Base-by-base conservation (phyloP, 2,113 vertebrate species). In the Orthonyx spaldingii region DNA sequence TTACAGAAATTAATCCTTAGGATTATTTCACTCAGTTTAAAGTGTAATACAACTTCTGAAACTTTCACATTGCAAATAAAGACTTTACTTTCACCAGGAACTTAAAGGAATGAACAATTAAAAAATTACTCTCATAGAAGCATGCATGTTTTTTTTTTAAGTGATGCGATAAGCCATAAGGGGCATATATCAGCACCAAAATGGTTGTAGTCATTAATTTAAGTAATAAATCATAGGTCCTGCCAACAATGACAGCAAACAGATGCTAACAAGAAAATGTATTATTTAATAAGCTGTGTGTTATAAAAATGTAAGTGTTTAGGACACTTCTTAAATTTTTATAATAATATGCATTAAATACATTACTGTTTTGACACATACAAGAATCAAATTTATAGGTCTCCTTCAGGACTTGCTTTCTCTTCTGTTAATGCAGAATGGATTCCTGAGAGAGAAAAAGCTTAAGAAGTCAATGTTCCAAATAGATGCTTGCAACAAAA, bases 241-340 rank as follows among this genome's bases (percentile, higher is more conserved):
- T 98, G 97, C 95, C 97, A 98, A 97, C 96, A 97, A 96, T 96
- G 97, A 98, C 96, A 97, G 97, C 96, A 98, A 98, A 98, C 98
- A 98, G 98, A 98, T 97, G 98, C 97, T 98, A 98, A 98, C 97
- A 98, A 97, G 97, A 97, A 98, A 98, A 98, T 95, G 94, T 98
- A 98, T 98, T 98, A 97, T 97, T 98, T 98, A 98, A 98, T 98
- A 98, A 97, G 96, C 94, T 95, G 89, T 88, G 96, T 93, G 94
- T 96, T 98, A 98, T 97, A 98, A 98, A 98, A 98, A 97, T 94
- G 70, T 95, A 98, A 97, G 91, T 71, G 83, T 97, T 98, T 97
- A 98, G 98, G 96, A 97, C 91, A 97, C 30, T 63, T 97, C 97
- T 98, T 98, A 98, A 97, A 97, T 98, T 98, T 98, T 98, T 98